Conservation (phyloP, 1,140 invertebrate genomes). For the Drosophila auraria region DNA sequence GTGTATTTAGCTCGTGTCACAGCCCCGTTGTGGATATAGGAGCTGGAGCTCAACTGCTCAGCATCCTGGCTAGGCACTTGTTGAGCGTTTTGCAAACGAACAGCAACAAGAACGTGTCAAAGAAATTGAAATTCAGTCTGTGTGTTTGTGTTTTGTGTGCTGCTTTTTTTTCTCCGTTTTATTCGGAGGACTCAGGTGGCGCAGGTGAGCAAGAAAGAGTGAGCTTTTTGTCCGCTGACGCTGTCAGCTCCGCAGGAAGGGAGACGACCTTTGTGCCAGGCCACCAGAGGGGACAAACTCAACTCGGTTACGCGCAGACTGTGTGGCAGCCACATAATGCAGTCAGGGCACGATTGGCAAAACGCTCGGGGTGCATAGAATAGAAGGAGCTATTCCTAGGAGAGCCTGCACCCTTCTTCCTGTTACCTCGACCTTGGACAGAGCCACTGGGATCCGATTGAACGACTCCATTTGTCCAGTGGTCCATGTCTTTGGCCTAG, state of each 20-base stretch:
- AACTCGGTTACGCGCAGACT: slow-evolving; percentile 8
- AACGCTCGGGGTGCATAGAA: slow-evolving; percentile 19
- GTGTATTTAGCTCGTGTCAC: slow-evolving; percentile 11
- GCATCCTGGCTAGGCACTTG: slow-evolving; percentile 43
- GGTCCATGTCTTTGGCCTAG: slow-evolving; percentile 14
- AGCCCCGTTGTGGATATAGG: slow-evolving; percentile 13
- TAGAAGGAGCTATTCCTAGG: neutral
- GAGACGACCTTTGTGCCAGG: slow-evolving; percentile 22
- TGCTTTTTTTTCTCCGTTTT: neutral
- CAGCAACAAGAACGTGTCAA: slow-evolving; percentile 59
- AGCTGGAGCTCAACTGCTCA: slow-evolving; percentile 35
- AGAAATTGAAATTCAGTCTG: slow-evolving; percentile 77
- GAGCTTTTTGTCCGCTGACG: slow-evolving; percentile 26
- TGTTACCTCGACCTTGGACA: slow-evolving; percentile 22
- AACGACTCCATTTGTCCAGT: slow-evolving; percentile 19
- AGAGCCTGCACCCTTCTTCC: neutral
- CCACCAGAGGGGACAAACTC: slow-evolving; percentile 8
- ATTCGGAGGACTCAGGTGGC: slow-evolving; percentile 13
- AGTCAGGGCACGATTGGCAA: slow-evolving; percentile 44
- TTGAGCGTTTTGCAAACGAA: slow-evolving; percentile 57
- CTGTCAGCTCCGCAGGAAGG: neutral
- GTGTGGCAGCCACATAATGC: slow-evolving; percentile 39
- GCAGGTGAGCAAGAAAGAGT: slow-evolving; percentile 1
- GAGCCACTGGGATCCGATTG: slow-evolving; percentile 19
- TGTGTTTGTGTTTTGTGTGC: slow-evolving; percentile 32